Conservation (phyloP, 2,113 vertebrate genomes). For the Petrocephalus zakoni region DNA sequence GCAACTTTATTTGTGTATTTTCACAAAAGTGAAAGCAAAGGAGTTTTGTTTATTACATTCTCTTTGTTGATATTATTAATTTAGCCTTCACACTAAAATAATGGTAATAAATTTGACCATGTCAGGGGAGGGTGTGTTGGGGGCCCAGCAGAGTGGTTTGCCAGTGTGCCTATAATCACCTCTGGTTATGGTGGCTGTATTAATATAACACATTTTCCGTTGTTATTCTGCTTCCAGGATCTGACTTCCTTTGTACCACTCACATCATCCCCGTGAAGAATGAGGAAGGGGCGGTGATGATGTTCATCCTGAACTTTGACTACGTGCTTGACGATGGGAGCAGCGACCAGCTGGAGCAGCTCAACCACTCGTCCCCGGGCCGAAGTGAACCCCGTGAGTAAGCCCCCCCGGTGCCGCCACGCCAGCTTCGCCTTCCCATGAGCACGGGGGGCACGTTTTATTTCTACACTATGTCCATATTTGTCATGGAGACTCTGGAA, state of each 20-base stretch:
- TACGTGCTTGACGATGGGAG: constrained; percentile 78
- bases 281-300: constrained; percentile 94
- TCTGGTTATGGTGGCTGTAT: background rate
- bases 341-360: constrained; percentile 72
- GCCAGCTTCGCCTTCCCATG: background rate
- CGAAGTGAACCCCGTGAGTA: constrained; percentile 86
- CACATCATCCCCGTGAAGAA: constrained; percentile 98
- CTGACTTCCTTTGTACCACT: constrained; percentile 90
- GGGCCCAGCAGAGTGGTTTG: background rate
- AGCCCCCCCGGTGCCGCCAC: background rate
- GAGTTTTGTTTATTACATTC: background rate
- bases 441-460: background rate
- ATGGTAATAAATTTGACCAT: background rate
- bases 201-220: background rate
- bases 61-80: background rate
- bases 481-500: background rate
- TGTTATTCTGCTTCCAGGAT: constrained; percentile 60
- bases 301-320: constrained; percentile 99
- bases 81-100: background rate
- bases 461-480: background rate
- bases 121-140: too few species aligned
- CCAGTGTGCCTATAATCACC: background rate
- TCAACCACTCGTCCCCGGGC: constrained; percentile 78
- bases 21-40: background rate
- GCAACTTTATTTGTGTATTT: background rate